phyloP scores from a whole-genome alignment of 2,888 invertebrate genomes.

The Lymantria monacha region DNA sequence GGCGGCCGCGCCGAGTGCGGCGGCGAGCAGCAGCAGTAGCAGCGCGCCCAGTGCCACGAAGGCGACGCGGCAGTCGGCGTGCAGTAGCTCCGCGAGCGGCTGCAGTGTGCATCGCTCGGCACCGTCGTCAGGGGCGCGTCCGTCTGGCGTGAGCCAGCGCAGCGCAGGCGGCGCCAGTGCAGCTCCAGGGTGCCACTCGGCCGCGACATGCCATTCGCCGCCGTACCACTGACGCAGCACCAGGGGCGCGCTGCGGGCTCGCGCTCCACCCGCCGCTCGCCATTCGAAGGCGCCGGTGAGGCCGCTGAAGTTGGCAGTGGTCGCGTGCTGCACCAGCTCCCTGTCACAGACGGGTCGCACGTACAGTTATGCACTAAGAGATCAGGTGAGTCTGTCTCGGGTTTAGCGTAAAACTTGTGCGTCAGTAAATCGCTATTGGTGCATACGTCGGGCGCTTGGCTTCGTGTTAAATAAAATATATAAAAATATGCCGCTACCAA shows the following conservation, averaged over 20 bases:
- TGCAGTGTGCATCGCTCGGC: slow-evolving; percentile 85
- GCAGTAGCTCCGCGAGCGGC: slow-evolving; percentile 85
- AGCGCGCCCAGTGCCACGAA: slow-evolving; percentile 69
- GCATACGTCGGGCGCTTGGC: too few species aligned
- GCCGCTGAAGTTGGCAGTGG: slow-evolving; percentile 40
- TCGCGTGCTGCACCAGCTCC: slow-evolving; percentile 43
- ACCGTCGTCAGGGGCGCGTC: slow-evolving; percentile 86
- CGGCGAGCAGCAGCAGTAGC: slow-evolving; percentile 44
- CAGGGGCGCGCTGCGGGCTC: slow-evolving; percentile 17
- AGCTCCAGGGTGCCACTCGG: slow-evolving; percentile 84
- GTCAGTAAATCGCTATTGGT: too few species aligned
- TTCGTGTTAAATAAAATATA: too few species aligned
- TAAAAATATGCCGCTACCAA: too few species aligned
- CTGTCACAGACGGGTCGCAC: slow-evolving; percentile 24
- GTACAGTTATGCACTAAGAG: too few species aligned
- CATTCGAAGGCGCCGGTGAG: slow-evolving; percentile 61
- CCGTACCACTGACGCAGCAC: slow-evolving; percentile 84
- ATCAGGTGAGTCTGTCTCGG: too few species aligned
- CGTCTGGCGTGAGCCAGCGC: slow-evolving; percentile 85
- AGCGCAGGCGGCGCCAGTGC: slow-evolving; percentile 86
- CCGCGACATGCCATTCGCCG: slow-evolving; percentile 87
- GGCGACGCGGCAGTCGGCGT: slow-evolving; percentile 88
- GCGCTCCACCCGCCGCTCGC: slow-evolving; percentile 25
- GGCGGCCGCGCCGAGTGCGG: slow-evolving; percentile 47
- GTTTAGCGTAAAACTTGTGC: too few species aligned